Evolutionary conservation across 2,797 vertebrate species (phyloP).

Genomic region (Anniella stebbinsi): DNA sequence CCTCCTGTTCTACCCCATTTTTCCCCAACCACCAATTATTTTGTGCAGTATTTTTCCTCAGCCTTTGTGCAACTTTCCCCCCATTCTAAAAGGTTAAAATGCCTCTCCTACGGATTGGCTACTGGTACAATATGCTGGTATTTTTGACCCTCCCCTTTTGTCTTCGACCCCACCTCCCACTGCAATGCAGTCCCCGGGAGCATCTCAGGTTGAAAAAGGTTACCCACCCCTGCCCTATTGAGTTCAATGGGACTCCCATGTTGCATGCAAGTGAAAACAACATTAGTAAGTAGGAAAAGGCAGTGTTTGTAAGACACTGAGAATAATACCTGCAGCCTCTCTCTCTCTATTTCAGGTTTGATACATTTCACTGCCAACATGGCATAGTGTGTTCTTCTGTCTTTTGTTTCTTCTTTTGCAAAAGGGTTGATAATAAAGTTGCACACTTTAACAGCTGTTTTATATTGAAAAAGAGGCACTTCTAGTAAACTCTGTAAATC

Average conservation of each 20-base stretch:
- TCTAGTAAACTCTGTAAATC: constrained; percentile 80
- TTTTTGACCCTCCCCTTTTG: too few relatives aligned
- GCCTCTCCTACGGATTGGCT: too few relatives aligned
- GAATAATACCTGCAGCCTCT: constrained; percentile 82
- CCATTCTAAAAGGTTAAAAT: too few relatives aligned
- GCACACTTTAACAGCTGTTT: constrained; percentile 79
- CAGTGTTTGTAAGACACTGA: background rate
- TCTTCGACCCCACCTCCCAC: too few relatives aligned
- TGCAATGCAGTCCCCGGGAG: too few relatives aligned
- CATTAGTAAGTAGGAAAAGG: background rate
- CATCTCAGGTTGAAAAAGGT: too few relatives aligned
- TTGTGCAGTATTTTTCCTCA: too few relatives aligned
- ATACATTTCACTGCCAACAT: constrained; percentile 77
- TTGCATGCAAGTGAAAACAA: background rate
- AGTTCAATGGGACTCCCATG: background rate
- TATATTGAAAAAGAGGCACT: constrained; percentile 81
- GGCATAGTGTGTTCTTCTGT: constrained; percentile 67
- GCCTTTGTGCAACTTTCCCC: too few relatives aligned
- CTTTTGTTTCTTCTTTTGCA: constrained; percentile 68
- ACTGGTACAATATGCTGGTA: too few relatives aligned
- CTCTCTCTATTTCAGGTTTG: constrained; percentile 81
- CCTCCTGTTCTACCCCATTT: too few relatives aligned
- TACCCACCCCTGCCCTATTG: background rate
- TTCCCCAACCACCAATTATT: too few relatives aligned
- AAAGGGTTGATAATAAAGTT: constrained; percentile 81